phyloP scores from a whole-genome alignment of 2,888 invertebrate species.

The Melolontha melolontha region DNA sequence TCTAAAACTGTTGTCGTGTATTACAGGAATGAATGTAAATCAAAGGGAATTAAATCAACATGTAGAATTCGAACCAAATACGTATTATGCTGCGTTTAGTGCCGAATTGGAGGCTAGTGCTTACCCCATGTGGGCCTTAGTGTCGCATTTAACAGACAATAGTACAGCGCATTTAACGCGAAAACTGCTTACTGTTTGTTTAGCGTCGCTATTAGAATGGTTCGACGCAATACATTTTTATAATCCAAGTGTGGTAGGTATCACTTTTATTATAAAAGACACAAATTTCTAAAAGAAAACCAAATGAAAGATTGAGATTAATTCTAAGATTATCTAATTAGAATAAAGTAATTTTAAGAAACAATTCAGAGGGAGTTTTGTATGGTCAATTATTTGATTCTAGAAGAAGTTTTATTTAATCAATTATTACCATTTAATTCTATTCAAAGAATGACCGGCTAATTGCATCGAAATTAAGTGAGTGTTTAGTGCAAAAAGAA shows the following conservation, averaged over 20 bases:
- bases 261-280: conserved; percentile 17
- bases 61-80: conserved; percentile 96
- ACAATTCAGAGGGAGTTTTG: no score
- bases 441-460: no score
- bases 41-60: conserved; percentile 90
- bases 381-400: no score
- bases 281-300: no score
- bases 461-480: no score
- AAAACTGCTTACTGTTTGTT: conserved; percentile 81
- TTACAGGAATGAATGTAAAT: conserved; percentile 94
- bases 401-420: no score
- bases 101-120: conserved; percentile 97
- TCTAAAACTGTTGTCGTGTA: conserved; percentile 20
- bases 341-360: no score
- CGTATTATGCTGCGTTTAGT: conserved; percentile 97
- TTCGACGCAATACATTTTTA: conserved; percentile 81
- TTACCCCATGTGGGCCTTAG: conserved; percentile 97
- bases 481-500: no score
- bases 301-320: no score
- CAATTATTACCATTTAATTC: no score
- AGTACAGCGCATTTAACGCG: conserved; percentile 80
- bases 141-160: conserved; percentile 85
- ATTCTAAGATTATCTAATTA: no score
- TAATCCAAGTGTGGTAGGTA: conserved; percentile 72
- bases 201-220: conserved; percentile 87